phyloP scores from a whole-genome alignment of 2,888 invertebrate species.

The Ceraclea dissimilis region DNA sequence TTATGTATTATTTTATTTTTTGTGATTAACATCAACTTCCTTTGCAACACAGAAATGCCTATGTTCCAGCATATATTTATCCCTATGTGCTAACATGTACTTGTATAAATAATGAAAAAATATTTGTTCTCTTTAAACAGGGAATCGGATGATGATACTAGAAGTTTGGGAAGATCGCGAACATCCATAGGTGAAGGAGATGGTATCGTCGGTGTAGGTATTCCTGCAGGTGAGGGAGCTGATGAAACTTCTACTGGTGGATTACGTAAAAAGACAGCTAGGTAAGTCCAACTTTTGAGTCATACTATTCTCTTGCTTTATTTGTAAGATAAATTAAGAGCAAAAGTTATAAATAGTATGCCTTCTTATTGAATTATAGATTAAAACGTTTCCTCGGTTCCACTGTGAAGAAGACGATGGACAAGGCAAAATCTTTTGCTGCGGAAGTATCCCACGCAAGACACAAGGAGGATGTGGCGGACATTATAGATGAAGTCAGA shows the following conservation, averaged over 20 bases:
- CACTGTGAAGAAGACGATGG: conserved; percentile 85
- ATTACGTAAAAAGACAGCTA: conserved; percentile 41
- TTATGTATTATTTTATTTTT: no score
- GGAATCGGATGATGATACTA: conserved; percentile 70
- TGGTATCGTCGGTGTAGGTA: conserved; percentile 10
- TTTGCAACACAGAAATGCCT: no score
- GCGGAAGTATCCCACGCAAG: conserved; percentile 81
- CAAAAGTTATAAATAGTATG: neutral
- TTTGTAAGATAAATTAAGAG: no score
- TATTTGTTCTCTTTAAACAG: conserved; percentile 33
- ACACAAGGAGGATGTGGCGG: conserved; percentile 79
- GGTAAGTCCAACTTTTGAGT: conserved; percentile 14
- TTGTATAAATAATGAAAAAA: no score
- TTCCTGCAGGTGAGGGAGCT: conserved; percentile 36
- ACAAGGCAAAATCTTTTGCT: conserved; percentile 83
- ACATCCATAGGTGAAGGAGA: conserved; percentile 13
- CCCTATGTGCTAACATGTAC: no score
- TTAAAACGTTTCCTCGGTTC: conserved; percentile 78
- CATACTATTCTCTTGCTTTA: no score
- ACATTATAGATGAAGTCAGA: conserved; percentile 74
- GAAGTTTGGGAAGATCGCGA: conserved; percentile 40
- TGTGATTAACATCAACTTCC: no score
- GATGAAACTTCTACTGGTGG: conserved; percentile 39
- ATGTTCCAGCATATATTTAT: no score
- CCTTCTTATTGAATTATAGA: conserved; percentile 36